Evolutionary conservation across 2,888 invertebrate genomes (phyloP).

Genomic region (Caenorhabditis sulstoni): DNA sequence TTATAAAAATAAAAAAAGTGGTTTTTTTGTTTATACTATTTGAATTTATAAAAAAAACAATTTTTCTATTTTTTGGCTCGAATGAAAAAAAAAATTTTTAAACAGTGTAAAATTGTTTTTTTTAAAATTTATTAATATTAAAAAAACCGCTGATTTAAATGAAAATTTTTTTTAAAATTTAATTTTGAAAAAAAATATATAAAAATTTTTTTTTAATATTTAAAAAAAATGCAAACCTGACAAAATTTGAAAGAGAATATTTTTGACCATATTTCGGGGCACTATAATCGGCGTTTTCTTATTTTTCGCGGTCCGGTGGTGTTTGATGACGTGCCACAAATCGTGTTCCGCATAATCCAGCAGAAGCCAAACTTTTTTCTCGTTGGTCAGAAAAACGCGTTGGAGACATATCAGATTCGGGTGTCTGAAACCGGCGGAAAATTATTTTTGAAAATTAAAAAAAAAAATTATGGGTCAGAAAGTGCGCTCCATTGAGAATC

Average conservation of each 20-base stretch:
- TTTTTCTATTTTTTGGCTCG: no score
- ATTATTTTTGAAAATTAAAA: slow-evolving; percentile 5
- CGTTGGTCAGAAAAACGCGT: slow-evolving; percentile 88
- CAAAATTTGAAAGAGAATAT: slow-evolving; percentile 95
- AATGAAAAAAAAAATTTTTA: neutral
- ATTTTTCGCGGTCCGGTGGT: slow-evolving; percentile 93
- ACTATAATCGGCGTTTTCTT: slow-evolving; percentile 65
- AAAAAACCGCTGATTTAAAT: no score
- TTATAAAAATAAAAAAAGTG: slow-evolving; percentile 96
- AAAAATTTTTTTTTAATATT: neutral
- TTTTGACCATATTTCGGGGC: slow-evolving; percentile 89
- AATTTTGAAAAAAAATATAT: neutral
- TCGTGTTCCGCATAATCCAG: slow-evolving; percentile 94
- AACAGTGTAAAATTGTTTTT: neutral
- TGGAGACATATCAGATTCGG: slow-evolving; percentile 97
- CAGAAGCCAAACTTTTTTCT: slow-evolving; percentile 68
- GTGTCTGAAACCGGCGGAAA: slow-evolving; percentile 81
- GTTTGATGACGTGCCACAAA: slow-evolving; percentile 99
- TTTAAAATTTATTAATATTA: neutral
- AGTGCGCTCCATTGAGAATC: no score
- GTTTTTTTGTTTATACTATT: slow-evolving; percentile 92
- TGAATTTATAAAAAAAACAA: no score
- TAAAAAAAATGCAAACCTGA: slow-evolving; percentile 83
- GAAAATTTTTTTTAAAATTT: no score
- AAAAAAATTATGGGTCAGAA: no score